Evolutionary conservation across 2,888 invertebrate genomes (phyloP).

Genomic region (Drosophila picticornis): DNA sequence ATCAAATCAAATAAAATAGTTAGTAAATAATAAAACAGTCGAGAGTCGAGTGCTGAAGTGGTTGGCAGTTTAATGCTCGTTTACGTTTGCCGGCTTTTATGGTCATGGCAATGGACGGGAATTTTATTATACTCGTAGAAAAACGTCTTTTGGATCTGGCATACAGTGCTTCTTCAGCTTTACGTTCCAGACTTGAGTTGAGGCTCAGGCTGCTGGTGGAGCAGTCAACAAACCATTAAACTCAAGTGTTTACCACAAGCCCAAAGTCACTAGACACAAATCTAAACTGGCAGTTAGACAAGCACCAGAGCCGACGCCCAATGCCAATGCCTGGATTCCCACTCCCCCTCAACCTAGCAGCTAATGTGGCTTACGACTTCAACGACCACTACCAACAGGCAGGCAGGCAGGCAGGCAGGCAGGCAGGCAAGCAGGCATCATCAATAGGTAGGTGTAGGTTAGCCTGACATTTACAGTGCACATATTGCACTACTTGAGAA

Average conservation of each 20-base stretch:
- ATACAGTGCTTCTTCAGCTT: conserved; percentile 13
- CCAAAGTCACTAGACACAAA: conserved; percentile 79
- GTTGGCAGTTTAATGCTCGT: conserved; percentile 76
- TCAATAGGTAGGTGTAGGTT: conserved; percentile 54
- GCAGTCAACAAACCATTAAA: conserved; percentile 81
- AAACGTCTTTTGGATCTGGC: conserved; percentile 51
- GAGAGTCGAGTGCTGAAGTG: conserved; percentile 64
- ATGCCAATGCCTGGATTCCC: background rate
- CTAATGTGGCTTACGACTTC: conserved; percentile 26
- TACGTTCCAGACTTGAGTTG: background rate
- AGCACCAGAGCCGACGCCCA: conserved; percentile 29
- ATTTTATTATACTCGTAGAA: conserved; percentile 64
- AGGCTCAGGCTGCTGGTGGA: conserved; percentile 11
- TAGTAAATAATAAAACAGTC: conserved; percentile 79
- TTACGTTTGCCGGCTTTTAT: conserved; percentile 71
- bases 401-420: background rate
- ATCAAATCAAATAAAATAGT: conserved; percentile 81
- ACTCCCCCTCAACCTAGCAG: conserved; percentile 4
- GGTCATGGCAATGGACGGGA: conserved; percentile 66
- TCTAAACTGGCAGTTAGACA: conserved; percentile 81
- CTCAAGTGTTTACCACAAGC: conserved; percentile 80
- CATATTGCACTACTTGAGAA: conserved; percentile 44
- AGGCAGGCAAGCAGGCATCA: conserved; percentile 26
- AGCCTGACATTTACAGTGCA: conserved; percentile 44
- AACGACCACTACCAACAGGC: background rate